A percentile compares a stretch with the other conserved stretches of the same genome.
Conservation (phyloP, 1,140 invertebrate genomes). For the Pygmarrhopalites habei region DNA sequence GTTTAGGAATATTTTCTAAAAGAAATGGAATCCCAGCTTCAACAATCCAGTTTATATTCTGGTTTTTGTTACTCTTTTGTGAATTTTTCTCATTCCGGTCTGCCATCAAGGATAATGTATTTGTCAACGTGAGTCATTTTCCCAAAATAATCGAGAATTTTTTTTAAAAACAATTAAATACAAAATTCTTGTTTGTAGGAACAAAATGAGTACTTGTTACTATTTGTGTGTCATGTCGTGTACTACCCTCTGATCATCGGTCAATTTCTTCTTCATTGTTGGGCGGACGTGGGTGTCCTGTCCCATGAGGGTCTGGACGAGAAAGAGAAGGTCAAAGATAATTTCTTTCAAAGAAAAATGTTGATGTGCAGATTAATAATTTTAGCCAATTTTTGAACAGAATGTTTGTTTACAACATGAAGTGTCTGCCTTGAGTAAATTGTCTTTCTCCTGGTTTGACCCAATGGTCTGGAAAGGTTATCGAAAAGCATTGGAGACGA, state of each 20-base stretch:
- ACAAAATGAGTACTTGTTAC: background rate
- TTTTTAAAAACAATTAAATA: background rate
- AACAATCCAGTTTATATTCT: no score
- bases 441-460: conserved; percentile 91
- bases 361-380: background rate
- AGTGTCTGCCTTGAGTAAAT: conserved; percentile 76
- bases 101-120: no score
- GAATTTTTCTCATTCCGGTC: no score
- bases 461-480: conserved; percentile 72
- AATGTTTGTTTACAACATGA: conserved; percentile 77
- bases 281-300: conserved; percentile 64
- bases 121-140: no score
- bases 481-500: conserved; percentile 67
- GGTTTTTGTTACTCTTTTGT: no score
- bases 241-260: conserved; percentile 66
- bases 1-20: no score
- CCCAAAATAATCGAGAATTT: no score
- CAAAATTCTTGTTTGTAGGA: background rate
- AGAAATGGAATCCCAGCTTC: background rate
- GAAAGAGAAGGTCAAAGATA: background rate
- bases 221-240: conserved; percentile 14
- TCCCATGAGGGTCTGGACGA: conserved; percentile 55
- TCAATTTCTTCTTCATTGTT: conserved; percentile 72
- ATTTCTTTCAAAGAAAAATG: background rate
- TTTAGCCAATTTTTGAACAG: conserved; percentile 15